Evolutionary conservation across 2,797 vertebrate genomes (phyloP).

Genomic region (Acanthurus tractus): DNA sequence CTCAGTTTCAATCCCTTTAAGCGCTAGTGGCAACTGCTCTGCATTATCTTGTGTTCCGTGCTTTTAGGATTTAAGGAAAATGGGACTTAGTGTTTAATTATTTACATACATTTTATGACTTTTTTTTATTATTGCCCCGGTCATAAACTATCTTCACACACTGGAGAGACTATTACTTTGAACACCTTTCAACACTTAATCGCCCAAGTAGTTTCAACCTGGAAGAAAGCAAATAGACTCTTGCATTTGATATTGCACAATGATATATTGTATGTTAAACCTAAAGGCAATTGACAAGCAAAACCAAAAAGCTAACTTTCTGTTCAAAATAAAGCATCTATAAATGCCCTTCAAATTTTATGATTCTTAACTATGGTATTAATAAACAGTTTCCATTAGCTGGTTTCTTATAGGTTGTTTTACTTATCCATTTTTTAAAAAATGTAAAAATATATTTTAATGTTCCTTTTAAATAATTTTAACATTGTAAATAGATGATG

Average conservation of each 20-base stretch:
- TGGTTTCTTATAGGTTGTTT: no score
- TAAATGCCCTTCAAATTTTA: no score
- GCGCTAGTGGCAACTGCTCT: neutral
- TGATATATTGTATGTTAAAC: neutral
- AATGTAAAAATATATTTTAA: no score
- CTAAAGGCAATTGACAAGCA: no score
- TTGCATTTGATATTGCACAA: neutral
- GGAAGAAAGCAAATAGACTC: neutral
- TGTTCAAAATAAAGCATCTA: no score
- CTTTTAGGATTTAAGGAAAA: neutral
- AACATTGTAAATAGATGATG: no score
- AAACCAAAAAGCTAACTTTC: no score
- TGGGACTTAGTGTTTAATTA: neutral
- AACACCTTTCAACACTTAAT: neutral
- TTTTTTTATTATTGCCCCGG: neutral
- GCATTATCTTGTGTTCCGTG: neutral
- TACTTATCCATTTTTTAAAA: no score
- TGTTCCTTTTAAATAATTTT: no score
- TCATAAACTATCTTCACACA: neutral
- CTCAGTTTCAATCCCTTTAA: conserved; percentile 10
- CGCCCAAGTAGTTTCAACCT: neutral
- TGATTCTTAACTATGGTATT: no score
- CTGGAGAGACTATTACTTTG: neutral
- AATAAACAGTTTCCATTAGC: no score
- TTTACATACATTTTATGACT: neutral